Conservation (phyloP, 2,888 invertebrate species). For the Yponomeuta malinellus region DNA sequence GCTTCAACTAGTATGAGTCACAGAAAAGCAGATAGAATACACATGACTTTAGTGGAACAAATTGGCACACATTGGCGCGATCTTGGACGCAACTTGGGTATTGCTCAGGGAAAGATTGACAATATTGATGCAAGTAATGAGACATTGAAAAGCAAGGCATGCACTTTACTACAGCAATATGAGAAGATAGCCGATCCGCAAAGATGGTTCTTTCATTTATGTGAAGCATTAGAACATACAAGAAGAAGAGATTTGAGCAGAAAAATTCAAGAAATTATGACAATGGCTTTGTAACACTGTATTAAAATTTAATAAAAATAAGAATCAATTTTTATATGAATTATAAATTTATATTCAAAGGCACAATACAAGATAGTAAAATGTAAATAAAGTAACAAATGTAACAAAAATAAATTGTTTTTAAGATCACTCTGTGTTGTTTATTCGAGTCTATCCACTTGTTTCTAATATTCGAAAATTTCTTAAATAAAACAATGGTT, state of each 20-base stretch:
- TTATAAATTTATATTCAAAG: neutral
- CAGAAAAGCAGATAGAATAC: constrained; percentile 45
- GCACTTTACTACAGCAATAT: constrained; percentile 42
- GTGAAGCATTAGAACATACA: constrained; percentile 53
- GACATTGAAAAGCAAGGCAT: constrained; percentile 38
- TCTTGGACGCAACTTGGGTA: constrained; percentile 50
- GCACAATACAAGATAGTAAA: neutral
- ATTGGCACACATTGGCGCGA: constrained; percentile 59
- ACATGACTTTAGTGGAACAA: constrained; percentile 44
- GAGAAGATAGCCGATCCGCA: constrained; percentile 43
- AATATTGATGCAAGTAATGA: constrained; percentile 43
- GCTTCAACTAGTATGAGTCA: constrained; percentile 31
- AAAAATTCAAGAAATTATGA: constrained; percentile 48
- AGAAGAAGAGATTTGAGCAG: constrained; percentile 52
- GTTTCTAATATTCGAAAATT: too few relatives aligned
- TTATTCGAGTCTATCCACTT: too few relatives aligned
- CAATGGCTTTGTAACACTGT: constrained; percentile 42
- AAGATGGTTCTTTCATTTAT: constrained; percentile 54
- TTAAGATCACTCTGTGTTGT: too few relatives aligned
- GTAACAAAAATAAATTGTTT: neutral
- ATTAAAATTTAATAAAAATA: neutral
- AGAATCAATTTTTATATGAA: constrained; percentile 3
- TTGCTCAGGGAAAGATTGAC: constrained; percentile 53
- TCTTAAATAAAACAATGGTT: too few relatives aligned
- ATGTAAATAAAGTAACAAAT: neutral